These are phyloP conservation scores for Saccopteryx leptura DNA, from an alignment of 2,113 vertebrate genomes.

Conservation along the genomic window DNA sequence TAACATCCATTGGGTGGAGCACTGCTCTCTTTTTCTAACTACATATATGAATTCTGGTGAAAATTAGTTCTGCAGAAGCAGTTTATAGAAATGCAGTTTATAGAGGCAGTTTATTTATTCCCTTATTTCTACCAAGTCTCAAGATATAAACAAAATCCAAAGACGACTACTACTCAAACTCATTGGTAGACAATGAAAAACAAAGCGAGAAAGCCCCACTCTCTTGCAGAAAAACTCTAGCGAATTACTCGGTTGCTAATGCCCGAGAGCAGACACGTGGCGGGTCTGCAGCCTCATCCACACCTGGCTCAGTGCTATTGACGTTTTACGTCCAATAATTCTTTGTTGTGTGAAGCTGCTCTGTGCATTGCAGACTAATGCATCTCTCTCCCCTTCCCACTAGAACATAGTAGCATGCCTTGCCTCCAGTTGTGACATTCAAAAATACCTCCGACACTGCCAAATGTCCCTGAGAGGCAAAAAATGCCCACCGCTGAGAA, in stretches of 20 bases:
- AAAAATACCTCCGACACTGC: conserved; percentile 13
- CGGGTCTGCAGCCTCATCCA: background rate
- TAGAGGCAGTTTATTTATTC: background rate
- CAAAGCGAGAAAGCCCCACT: background rate
- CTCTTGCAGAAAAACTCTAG: background rate
- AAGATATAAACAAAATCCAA: conserved; percentile 9
- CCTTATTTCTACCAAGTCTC: background rate
- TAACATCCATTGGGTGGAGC: conserved; percentile 9
- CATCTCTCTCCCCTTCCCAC: background rate
- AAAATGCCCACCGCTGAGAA: background rate
- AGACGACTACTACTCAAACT: background rate
- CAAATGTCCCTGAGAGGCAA: background rate
- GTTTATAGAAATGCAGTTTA: background rate
- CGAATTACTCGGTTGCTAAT: background rate
- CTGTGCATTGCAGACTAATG: background rate
- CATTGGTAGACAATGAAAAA: background rate
- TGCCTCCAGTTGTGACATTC: background rate
- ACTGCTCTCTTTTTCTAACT: background rate
- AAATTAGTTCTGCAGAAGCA: conserved; percentile 25
- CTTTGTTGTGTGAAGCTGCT: background rate
- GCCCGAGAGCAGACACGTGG: background rate
- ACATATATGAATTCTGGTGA: background rate
- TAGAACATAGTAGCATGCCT: background rate
- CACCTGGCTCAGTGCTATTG: background rate
- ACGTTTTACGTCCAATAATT: background rate